Percentiles rank a stretch among this genome's conserved stretches.
Evolutionary conservation across 2,113 vertebrate genomes (phyloP).

Genomic region (Ahaetulla prasina): DNA sequence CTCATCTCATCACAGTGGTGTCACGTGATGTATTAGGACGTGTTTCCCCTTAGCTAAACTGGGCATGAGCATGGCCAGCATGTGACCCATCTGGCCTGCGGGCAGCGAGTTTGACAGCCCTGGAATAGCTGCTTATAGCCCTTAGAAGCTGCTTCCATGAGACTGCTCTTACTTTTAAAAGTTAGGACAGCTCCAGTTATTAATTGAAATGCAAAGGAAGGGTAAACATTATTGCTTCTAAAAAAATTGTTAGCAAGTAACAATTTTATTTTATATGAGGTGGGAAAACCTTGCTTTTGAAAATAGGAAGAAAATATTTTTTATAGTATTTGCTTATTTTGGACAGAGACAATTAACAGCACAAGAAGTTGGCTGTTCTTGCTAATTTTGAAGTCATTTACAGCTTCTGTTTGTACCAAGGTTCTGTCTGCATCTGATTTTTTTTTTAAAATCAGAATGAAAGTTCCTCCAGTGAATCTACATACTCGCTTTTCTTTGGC

Average conservation of each 20-base stretch:
- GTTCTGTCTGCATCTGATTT: neutral
- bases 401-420: neutral
- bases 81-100: no score
- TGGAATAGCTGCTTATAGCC: neutral
- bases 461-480: neutral
- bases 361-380: neutral
- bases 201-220: neutral
- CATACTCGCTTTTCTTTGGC: rapidly evolving
- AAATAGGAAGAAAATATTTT: neutral
- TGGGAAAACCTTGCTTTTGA: neutral
- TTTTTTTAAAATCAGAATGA: neutral
- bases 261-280: neutral
- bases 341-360: neutral
- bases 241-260: neutral
- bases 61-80: no score
- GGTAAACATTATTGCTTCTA: neutral
- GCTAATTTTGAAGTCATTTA: neutral
- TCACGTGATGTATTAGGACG: no score
- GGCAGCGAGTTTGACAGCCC: no score
- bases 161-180: neutral
- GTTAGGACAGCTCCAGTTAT: neutral
- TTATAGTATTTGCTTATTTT: neutral
- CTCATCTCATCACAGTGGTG: no score
- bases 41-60: no score
- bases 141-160: neutral